Evolutionary conservation across 1,140 invertebrate genomes (phyloP), one percentile per base, ranked within the genome.

Genomic region (Eurosta solidaginis): DNA sequence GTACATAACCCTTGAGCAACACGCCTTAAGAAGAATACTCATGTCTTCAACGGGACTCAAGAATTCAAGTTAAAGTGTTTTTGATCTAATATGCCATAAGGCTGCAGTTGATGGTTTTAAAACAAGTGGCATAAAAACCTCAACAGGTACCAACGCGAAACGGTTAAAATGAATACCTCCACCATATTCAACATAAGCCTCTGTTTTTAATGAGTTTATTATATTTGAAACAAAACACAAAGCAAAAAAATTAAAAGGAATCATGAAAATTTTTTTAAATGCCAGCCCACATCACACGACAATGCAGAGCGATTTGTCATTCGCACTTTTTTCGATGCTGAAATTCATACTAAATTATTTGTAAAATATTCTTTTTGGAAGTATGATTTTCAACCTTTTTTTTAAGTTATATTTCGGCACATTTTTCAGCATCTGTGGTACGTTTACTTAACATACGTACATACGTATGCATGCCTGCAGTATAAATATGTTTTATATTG

Each of bases 301-400:
- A 68, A 68, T 68, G 59, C 59, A 40, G 33, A 2, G 27, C 36
- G 73, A 75, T 75, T 75, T 75, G 73, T 75, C 73, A 75, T 75
- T 75, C 44, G 45, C 73, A 75, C 73, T 75, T 75, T 75, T 68
- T 47, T 36, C 12, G 36, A 33, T 12, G n/a, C 17, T 22, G 5
- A 40, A 54, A 25, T 54, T 27, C 27, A 25, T 54, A 54, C 22
- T 14, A 17, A 3, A 54, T 25, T 54, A 7, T 25, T 54, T 20
- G 12, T 54, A 25, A 36, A 40, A 22, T 52, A 68, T 68, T 40
- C 17, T 40, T 33, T 17, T 3, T 14, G 14, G n/a, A 17, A 20
- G 40, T 40, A 68, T 68, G 33, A 36, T 4, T 22, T 22, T 29
- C 33, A 40, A 40, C 22, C 40, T 29, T 68, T 68, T 20, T 68